Base-by-base conservation (phyloP, 2,888 invertebrate species). In the Anthrax anthrax region DNA sequence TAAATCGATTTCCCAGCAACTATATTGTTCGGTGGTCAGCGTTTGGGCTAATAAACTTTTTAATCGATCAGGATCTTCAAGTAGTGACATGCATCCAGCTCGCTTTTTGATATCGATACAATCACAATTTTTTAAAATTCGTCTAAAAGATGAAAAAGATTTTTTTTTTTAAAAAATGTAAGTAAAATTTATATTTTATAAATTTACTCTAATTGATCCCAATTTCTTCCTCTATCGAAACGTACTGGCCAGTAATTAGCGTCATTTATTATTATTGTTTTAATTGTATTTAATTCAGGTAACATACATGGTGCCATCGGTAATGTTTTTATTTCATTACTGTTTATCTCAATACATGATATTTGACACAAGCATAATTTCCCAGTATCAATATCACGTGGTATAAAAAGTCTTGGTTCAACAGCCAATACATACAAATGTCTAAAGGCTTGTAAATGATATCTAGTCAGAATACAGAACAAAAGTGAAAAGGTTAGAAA, bases 351-450 rank as follows among this genome's bases (percentile, higher is more conserved):
- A 18, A 69, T 57, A 13, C 65, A 64, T 5, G 55, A 85, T 71
- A 95, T 73, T 50, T 85, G 82, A 1, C 85, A 88, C 55, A 90
- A 87, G 60, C 91, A 90, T 36, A 84, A 74, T 54, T 81, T 78
- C 19, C 83, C 80, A 1, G 81, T 82, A 59, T 79, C 80, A 13
- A 92, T 79, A 60, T 95, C 92, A 27, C 84, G 75, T 0, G 96
- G 92, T 45, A 95, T 72, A 44, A 98, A 72, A 13, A 97, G 70
- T 13, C 97, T 73, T 0, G 91, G 87, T 61, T 97, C 92, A 0
- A 86, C 84, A 0, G 97, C 96, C 52, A 98, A 64, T 0, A 95
- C 94, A 66, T 97, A 98, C 18, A 98, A 72, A 67, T 98, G 97
- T 2, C 97, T 75, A 60, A 98, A 83, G 0, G 97, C 96, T 76